Evolutionary conservation across 2,113 vertebrate species (phyloP).

Genomic region (Phoenicopterus ruber): DNA sequence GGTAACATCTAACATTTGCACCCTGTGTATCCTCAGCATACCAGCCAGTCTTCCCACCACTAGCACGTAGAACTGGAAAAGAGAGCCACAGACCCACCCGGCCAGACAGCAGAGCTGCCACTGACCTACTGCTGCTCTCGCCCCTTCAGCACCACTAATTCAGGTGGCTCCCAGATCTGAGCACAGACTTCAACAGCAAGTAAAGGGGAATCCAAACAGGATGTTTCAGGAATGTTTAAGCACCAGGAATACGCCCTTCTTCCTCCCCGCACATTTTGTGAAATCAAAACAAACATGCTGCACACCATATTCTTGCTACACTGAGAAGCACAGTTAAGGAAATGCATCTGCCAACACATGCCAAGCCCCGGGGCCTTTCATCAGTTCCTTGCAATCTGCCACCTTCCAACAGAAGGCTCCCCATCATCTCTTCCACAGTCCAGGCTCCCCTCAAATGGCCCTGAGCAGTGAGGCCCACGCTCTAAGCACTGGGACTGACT

Average conservation of each 20-base stretch:
- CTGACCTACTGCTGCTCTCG: background rate
- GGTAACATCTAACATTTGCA: background rate
- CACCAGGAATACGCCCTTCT: background rate
- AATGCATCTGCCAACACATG: background rate
- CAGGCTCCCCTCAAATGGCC: background rate
- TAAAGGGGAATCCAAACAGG: background rate
- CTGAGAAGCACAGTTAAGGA: background rate
- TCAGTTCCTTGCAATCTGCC: background rate
- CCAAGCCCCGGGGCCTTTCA: background rate
- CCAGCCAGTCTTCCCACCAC: background rate
- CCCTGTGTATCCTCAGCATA: background rate
- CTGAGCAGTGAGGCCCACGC: rapidly evolving
- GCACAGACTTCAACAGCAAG: background rate
- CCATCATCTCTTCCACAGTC: background rate
- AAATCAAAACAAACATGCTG: background rate
- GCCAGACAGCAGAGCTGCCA: background rate
- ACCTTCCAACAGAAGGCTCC: background rate
- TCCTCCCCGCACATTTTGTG: background rate
- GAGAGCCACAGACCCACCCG: rapidly evolving
- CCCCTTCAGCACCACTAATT: background rate
- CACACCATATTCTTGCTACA: background rate
- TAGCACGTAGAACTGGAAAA: background rate
- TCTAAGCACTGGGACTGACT: background rate
- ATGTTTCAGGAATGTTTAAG: background rate
- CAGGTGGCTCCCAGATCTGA: background rate